Base-by-base conservation (phyloP, 2,797 vertebrate species). In the Cyclopterus lumpus region DNA sequence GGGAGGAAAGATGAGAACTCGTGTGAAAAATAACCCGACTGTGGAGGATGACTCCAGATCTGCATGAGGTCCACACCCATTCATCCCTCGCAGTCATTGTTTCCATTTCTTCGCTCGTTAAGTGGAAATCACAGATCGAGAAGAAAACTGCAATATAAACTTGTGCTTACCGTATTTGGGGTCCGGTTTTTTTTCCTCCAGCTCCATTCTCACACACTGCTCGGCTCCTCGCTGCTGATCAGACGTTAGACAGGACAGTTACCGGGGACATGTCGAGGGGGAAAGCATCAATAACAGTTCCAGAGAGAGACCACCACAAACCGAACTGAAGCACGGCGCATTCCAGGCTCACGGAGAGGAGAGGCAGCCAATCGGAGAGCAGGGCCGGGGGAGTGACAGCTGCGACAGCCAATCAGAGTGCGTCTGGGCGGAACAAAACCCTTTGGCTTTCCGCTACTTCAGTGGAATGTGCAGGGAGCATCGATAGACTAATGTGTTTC, bases 151-250 rank as follows among this genome's bases (percentile, higher is more conserved):
- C 12, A 16, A 22, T 20, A 73, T 1, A 6, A 34, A 51, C 38
- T 40, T 55, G 3, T 11, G 82, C 92, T 92, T 87, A 95, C 95
- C 94, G 82, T 93, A 94, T 93, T 95, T 95, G 2, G 90, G 70
- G 67, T 95, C 93, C 24, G 91, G 89, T 10, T 84, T 94, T 88
- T 94, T 95, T 32, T 93, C 94, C 62, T 94, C 93, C 75, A 86
- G 77, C 75, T 95, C 94, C 95, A 95, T 94, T 86, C 59, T 89
- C 72, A 48, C 70, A 16, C 78, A 34, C 58, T 20, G 64, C 64
- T 74, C 54, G 55, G 74, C 77, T 83, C 53, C 71, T 76, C 15
- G 61, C 70, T 71, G 79, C 81, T 58, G 82, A 60, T 90, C 66
- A 88, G 53, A 85, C 59, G 65, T 71, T 8, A 28, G 77, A 86